Base-by-base conservation (phyloP, 2,113 vertebrate genomes). In the Pelodiscus sinensis region DNA sequence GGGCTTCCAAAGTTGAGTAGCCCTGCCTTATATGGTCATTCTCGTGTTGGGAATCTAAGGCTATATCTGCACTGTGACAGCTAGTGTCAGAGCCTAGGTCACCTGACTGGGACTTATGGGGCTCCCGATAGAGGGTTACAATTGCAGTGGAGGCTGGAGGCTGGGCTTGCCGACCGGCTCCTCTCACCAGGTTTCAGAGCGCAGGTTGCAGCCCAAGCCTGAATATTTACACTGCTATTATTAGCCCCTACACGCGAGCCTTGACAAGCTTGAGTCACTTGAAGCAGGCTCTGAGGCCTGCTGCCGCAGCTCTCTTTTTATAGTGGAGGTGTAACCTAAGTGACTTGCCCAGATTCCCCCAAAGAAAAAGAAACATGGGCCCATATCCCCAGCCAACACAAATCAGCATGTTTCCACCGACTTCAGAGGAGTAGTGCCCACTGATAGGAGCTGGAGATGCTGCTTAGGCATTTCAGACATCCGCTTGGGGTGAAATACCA, bases 391-490 rank as follows among this genome's bases (percentile, higher is more conserved):
- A 31, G 9, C 0, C n/a, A 35, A 8, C 1, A 9, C 35, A 38
- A 65, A n/a, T 65, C 62, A 65, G 4, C 29, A n/a, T 15, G 15
- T 44, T 44, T 44, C 44, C 44, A 44, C 44, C 7, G 44, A 65
- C 29, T 15, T 65, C 62, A 65, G 62, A 9, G 31, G 0, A 9
- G 1, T 0, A 4, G 7, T 12, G 29, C n/a, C 16, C 13, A 6
- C 50, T n/a, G 58, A 44, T 60, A 9, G 8, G 29, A 35, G 68
- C 35, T 82, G 44, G 13, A 57, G 22, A 22, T 65, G 91, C 80
- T 29, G 62, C 38, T 60, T 22, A 16, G 9, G 54, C 2, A 81
- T 1, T 73, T 16, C 31, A 73, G 10, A 31, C 88, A 81, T 50
- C n/a, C 8, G 3, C 15, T 75, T 68, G n/a, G 18, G 55, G 82